Percentiles rank a stretch among this genome's conserved stretches.
Evolutionary conservation across 2,113 vertebrate species (phyloP).

Genomic region (Ardeotis arabs): DNA sequence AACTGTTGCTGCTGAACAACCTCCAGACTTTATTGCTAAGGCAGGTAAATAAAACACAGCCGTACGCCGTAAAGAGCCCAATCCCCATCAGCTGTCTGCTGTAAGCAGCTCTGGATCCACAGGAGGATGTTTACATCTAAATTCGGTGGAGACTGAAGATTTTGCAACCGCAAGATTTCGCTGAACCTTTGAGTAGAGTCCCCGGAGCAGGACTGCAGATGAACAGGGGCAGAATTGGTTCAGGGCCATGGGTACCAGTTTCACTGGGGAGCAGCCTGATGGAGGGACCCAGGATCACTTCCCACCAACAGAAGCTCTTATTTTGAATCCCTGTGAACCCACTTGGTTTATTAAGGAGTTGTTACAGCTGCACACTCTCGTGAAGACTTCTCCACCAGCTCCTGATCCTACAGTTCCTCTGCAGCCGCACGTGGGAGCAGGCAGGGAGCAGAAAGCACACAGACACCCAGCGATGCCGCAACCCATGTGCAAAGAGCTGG

Average conservation of each 20-base stretch:
- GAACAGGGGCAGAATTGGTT: not conserved
- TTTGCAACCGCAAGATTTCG: not conserved
- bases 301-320: not conserved
- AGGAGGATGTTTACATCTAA: not conserved
- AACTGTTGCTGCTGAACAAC: no score
- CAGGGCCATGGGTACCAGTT: not conserved
- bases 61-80: not conserved
- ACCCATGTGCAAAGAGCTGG: not conserved
- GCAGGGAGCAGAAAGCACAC: not conserved
- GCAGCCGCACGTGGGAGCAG: not conserved
- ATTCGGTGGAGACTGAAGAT: not conserved
- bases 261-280: not conserved
- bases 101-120: not conserved
- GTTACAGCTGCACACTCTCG: rapidly evolving
- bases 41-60: not conserved
- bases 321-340: not conserved
- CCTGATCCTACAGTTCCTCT: not conserved
- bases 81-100: not conserved
- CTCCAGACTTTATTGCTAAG: not conserved
- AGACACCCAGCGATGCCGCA: rapidly evolving
- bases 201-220: not conserved
- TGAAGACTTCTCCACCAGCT: not conserved
- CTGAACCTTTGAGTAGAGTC: not conserved
- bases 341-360: not conserved
- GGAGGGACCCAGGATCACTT: not conserved